phyloP scores from a whole-genome alignment of 2,113 vertebrate genomes.

The Odocoileus virginianus region DNA sequence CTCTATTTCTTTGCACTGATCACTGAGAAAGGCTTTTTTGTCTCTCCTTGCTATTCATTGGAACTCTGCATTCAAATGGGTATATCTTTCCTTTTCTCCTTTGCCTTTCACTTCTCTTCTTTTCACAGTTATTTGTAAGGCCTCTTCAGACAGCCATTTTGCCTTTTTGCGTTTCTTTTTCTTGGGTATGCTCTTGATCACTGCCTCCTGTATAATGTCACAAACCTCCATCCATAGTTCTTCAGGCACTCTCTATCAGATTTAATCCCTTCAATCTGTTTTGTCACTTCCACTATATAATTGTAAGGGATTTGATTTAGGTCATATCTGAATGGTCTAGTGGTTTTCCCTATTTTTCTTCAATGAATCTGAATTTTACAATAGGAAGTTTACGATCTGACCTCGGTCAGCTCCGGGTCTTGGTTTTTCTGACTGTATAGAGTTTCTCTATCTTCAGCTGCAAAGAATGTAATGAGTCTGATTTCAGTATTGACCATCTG shows the following conservation, averaged over 20 bases:
- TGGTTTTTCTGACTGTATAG: background rate
- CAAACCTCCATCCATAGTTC: background rate
- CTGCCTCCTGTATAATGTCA: background rate
- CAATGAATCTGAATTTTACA: background rate
- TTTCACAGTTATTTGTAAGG: background rate
- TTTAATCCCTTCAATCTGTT: background rate
- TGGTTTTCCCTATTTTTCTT: background rate
- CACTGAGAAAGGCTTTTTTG: background rate
- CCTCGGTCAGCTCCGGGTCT: background rate
- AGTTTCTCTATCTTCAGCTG: background rate
- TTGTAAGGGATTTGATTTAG: background rate
- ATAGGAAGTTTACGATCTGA: background rate
- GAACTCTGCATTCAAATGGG: background rate
- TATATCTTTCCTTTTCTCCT: background rate
- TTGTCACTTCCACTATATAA: background rate
- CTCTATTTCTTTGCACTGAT: background rate
- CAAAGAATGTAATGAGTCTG: background rate
- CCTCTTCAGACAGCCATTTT: background rate
- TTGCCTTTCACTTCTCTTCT: background rate
- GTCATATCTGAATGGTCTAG: background rate
- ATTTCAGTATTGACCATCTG: background rate
- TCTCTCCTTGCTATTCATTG: background rate
- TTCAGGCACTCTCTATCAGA: background rate
- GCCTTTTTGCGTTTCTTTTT: background rate
- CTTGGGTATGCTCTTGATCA: background rate